Base-by-base conservation (phyloP, 2,888 invertebrate species). In the Autographa gamma region DNA sequence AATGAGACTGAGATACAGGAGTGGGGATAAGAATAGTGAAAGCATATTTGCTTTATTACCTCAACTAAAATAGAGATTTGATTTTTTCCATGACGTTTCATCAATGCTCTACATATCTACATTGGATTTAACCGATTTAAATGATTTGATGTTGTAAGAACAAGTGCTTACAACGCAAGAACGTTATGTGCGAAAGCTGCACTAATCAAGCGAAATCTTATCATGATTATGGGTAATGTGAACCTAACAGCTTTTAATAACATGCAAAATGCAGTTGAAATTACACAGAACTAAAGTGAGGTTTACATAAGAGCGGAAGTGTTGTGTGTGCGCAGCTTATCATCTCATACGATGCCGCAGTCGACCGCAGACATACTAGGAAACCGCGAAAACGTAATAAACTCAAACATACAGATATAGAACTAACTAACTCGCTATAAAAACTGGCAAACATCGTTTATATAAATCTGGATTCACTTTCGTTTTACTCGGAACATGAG, bases 1-100 rank as follows among this genome's bases (percentile, higher is more conserved):
- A 89, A 78, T 88, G 86, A 87, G 84, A 71, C 81, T 70, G 82
- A 89, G 87, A 90, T 88, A 86, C 74, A 74, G 70, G 64, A 79
- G 80, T 73, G 73, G 83, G 80, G 75, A 69, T 69, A 74, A 84
- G 82, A 86, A 85, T 84, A 86, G 88, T 88, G 89, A 88, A 88
- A 88, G 89, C 82, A 83, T 82, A 85, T 81, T 87, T 82, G 77
- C 79, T 86, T 86, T 87, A 84, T 83, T 81, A 77, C 83, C 77
- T 79, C 77, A 77, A 82, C 80, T 79, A 78, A 86, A 84, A 82
- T 81, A 81, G 82, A 81, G 76, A 76, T 76, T 71, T 69, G 63
- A 73, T 80, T 70, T 73, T 80, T 80, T 82, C 79, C 69, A 79
- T 77, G 77, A 78, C 73, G 69, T 73, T 72, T 75, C 71, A 74